phyloP scores from a whole-genome alignment of 2,797 vertebrate genomes.

The Anas flavirostris region DNA sequence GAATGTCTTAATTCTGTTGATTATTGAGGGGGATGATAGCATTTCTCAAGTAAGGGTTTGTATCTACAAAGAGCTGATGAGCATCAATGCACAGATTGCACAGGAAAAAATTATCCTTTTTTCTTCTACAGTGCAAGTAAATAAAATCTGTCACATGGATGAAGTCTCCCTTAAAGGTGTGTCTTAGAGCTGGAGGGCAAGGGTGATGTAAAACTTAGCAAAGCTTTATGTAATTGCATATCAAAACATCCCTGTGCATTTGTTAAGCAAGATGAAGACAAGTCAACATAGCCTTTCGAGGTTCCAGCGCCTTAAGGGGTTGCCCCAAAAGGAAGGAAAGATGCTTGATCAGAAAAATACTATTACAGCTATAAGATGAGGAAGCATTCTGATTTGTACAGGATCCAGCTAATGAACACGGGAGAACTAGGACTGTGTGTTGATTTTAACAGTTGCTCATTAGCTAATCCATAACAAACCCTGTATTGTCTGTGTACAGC shows the following conservation, averaged over 20 bases:
- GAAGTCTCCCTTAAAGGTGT: background rate
- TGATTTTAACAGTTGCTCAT: conserved; percentile 54
- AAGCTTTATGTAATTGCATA: background rate
- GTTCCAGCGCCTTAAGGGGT: background rate
- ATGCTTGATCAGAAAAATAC: background rate
- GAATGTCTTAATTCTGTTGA: background rate
- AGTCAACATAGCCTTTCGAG: background rate
- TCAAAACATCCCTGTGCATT: background rate
- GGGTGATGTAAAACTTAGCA: background rate
- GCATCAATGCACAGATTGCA: background rate
- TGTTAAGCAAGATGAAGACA: background rate
- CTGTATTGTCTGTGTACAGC: conserved; percentile 29
- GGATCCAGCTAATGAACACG: background rate
- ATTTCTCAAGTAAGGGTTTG: background rate
- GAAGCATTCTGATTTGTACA: background rate
- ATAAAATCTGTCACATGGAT: background rate
- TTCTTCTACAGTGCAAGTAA: background rate
- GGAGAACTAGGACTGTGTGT: background rate
- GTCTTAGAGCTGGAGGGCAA: background rate
- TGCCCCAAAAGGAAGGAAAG: background rate
- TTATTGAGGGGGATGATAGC: background rate
- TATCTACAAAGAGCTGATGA: background rate
- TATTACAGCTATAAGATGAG: background rate
- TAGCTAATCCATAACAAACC: conserved; percentile 50
- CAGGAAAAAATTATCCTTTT: background rate